Evolutionary conservation across 2,888 invertebrate genomes (phyloP).

Genomic region (Vanessa cardui): DNA sequence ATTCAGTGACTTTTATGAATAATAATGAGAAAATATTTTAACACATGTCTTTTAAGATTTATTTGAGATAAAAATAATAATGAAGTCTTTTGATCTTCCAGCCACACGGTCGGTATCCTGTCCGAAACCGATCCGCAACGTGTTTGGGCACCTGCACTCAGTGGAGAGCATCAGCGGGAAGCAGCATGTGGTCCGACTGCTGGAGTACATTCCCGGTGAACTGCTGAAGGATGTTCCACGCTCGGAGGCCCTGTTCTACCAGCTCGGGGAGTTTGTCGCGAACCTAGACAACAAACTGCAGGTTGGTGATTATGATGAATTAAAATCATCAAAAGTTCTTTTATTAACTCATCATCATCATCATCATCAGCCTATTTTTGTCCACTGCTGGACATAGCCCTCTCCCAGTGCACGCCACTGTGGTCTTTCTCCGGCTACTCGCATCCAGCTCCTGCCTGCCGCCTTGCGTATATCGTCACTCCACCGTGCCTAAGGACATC

Average conservation of each 20-base stretch:
- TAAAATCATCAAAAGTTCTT: neutral
- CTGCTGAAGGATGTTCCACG: constrained; percentile 84
- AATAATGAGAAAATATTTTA: too few species aligned
- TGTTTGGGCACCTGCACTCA: constrained; percentile 85
- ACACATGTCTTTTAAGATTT: too few species aligned
- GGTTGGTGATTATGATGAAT: constrained; percentile 65
- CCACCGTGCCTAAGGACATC: too few species aligned
- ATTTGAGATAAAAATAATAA: neutral
- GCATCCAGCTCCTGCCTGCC: too few species aligned
- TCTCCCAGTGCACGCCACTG: too few species aligned
- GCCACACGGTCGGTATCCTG: constrained; percentile 85
- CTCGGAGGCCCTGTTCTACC: constrained; percentile 84
- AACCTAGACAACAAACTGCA: constrained; percentile 86
- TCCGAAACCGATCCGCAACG: constrained; percentile 87
- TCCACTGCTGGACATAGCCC: too few species aligned
- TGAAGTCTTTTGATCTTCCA: constrained; percentile 48
- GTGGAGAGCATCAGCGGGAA: constrained; percentile 75
- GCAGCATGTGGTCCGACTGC: constrained; percentile 87
- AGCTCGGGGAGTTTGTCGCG: constrained; percentile 89
- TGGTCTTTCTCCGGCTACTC: too few species aligned
- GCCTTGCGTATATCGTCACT: too few species aligned
- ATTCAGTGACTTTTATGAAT: too few species aligned
- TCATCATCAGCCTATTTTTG: too few species aligned
- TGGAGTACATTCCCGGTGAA: constrained; percentile 89
- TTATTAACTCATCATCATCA: too few species aligned